Evolutionary conservation across 2,888 invertebrate species (phyloP), one percentile per base, ranked within the genome.

Genomic region (Eurytoma adleriae): DNA sequence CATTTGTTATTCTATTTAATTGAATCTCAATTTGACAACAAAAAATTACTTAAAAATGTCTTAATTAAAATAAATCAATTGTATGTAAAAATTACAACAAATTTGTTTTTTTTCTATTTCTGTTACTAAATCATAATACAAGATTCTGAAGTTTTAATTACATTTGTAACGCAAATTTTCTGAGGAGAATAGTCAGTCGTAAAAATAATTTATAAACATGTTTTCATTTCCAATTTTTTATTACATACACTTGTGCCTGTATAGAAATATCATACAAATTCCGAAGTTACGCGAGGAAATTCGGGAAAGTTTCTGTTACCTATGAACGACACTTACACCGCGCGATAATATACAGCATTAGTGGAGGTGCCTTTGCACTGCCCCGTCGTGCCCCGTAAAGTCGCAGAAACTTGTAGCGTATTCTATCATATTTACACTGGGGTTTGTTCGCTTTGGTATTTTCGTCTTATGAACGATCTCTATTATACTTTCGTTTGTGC

Each of bases 191-290:
- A 40, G 10, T 0, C 0, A 40, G 10, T 0, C 0, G 2, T 20
- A 18, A 1, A 1, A 69, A 48, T 7, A 30, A 61, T n/a, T 10
- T 64, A 18, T 62, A 70, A 50, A 50, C 2, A 24, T 10, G 18
- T 62, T 13, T 52, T 14, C 27, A 14, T 27, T 62, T 61, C 13
- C 54, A 77, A 52, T 69, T 80, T 79, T 78, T 82, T 89, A 89
- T 89, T 89, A 87, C 87, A 84, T 89, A 86, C 85, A 88, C 85
- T 86, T 86, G 88, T 87, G 87, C 86, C 85, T 85, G 89, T 87
- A 89, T 89, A 89, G 88, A 89, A 89, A 89, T 89, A 89, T 89
- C 78, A 88, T 89, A 89, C 88, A 89, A 89, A 89, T 87, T 85
- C 67, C 74, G 73, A 79, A 78, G 27, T 78, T 67, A 78, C 68